Evolutionary conservation across 1,140 invertebrate species (phyloP), one percentile per base, ranked within the genome.

Genomic region (Heliconius nattereri): DNA sequence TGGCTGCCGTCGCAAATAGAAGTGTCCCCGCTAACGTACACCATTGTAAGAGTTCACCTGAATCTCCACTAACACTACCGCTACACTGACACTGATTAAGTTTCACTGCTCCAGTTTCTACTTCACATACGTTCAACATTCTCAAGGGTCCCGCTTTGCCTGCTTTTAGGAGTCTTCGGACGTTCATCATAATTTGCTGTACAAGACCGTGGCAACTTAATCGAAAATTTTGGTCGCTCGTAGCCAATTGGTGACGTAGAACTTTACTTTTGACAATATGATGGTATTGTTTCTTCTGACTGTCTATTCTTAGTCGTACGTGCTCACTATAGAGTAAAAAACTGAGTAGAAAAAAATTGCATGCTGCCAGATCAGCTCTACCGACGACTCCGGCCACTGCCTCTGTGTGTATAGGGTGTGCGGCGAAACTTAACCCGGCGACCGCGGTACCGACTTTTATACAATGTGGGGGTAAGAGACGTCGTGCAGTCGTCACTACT

Each of bases 321-420:
- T 96, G 96, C 60, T 96, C 95, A 74, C 96, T 95, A 91, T 98
- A 98, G 26, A 96, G 95, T 75, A 99, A 95, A 87, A 99, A 97
- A 82, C 98, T 97, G 45, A 97, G 93, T 72, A 99, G 95, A 87
- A 98, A 99, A 92, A 99, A 97, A 82, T 99, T 97, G 87, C 98
- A 98, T 26, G 98, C 98, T 13, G 98, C 96, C 23, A 99, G 95
- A 94, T 99, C 99, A 7, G 99, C 99, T 85, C 98, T 95, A 13
- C 99, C 99, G 16, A 99, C 98, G 71, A 99, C 96, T n/a, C 98
- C 98, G 16, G 98, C 98, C 9, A 99, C 98, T 1, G 98, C 98
- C 94, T 99, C 99, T 40, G 98, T 98, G 94, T 99, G 99, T 83
- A 99, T 97, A 23, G 99, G 99, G 95, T 99, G 99, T 1, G 98